Evolutionary conservation across 2,113 vertebrate species (phyloP), one percentile per base, ranked within the genome.

Genomic region (Stomatorhinus ivindoensis): DNA sequence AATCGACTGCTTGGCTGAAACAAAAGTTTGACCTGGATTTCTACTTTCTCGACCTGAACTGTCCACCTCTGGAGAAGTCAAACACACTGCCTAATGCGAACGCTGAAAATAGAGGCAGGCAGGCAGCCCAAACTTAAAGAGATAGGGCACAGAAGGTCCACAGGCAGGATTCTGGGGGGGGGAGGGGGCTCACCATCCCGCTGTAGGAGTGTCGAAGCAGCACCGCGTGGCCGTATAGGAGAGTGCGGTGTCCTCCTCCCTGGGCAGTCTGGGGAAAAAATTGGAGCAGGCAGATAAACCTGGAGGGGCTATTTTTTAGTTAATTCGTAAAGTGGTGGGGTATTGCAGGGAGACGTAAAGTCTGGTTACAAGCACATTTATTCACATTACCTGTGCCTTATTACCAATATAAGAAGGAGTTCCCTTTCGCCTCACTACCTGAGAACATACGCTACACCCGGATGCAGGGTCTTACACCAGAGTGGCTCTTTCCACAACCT

Each of bases 191-290:
- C 92, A 99, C 98, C 98, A 99, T 99, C 92, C 98, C 97, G 0
- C 98, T 99, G 93, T 99, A 98, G 84, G 98, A 98, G 94, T 99
- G 98, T 58, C 98, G 95, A n/a, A 99, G 95, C 91, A 98, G 90
- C 50, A 99, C 97, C 1, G 98, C 98, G 0, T 99, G 98, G 2
- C 98, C 98, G 0, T 99, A 99, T 31, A 99, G 96, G 1, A 99
- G 95, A 0, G 98, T 99, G 42, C 98, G 96, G 93, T 99, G 98
- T 11, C 98, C 97, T 0, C 98, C 97, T 0, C 98, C 97, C 93
- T 98, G 98, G 8, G 97, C 97, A 27, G 96, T 97, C 97, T 98
- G 93, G 89, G 89, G 35, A 73, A 87, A 15, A 88, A 92, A 73
- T 15, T 17, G 31, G 1, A 61, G 85, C n/a, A 42, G 15, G 89